Percentiles rank a stretch among this genome's conserved stretches.
phyloP scores from a whole-genome alignment of 2,888 invertebrate genomes.

The Spodoptera picta region DNA sequence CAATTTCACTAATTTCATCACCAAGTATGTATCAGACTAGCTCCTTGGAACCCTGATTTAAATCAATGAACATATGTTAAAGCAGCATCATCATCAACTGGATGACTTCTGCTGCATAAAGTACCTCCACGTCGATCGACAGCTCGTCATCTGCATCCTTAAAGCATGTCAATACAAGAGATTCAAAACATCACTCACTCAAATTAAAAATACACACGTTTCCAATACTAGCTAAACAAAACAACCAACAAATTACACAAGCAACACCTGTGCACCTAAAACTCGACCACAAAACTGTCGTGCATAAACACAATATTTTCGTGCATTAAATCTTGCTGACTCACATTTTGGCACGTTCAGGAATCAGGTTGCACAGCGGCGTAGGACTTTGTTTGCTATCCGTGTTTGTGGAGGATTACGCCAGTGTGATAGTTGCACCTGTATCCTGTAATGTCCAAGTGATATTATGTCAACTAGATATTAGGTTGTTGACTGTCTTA shows the following conservation, averaged over 20 bases:
- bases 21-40: too few relatives aligned
- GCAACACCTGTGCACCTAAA: slow-evolving; percentile 5
- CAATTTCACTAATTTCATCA: too few relatives aligned
- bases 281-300: neutral
- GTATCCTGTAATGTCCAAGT: slow-evolving; percentile 12
- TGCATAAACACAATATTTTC: slow-evolving; percentile 30
- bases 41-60: too few relatives aligned
- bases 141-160: too few relatives aligned
- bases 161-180: too few relatives aligned
- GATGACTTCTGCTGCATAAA: too few relatives aligned
- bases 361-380: neutral
- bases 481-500: neutral
- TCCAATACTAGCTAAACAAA: too few relatives aligned
- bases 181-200: too few relatives aligned
- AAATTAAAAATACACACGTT: too few relatives aligned
- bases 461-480: slow-evolving; percentile 3
- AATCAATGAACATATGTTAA: too few relatives aligned
- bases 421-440: slow-evolving; percentile 10
- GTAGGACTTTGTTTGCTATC: slow-evolving; percentile 18
- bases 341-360: slow-evolving; percentile 34
- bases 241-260: neutral
- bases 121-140: too few relatives aligned
- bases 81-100: too few relatives aligned
- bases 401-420: slow-evolving; percentile 34
- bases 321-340: slow-evolving; percentile 31